Percentiles rank a stretch among this genome's conserved stretches.
Evolutionary conservation across 92 coral and sea anemone species (phyloP).

Genomic region (Montipora capitata): DNA sequence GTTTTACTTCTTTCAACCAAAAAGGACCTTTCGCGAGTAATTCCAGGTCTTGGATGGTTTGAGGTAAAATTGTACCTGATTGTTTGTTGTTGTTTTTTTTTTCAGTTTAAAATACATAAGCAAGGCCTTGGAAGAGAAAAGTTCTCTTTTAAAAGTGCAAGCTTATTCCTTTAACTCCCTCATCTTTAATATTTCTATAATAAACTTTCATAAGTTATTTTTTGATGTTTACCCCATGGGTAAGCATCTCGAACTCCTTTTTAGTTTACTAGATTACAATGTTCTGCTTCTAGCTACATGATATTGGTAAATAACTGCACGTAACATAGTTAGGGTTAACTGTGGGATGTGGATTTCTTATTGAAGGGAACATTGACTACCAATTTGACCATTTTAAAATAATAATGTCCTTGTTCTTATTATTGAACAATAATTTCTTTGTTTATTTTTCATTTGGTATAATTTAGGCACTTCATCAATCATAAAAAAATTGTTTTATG

Average conservation of each 20-base stretch:
- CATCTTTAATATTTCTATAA: too few relatives aligned
- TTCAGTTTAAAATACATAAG: background rate
- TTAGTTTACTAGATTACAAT: background rate
- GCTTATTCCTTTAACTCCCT: background rate
- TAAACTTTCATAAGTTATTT: too few relatives aligned
- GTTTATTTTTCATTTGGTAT: background rate
- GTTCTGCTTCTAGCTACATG: background rate
- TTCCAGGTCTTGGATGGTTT: background rate
- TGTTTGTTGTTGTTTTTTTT: background rate
- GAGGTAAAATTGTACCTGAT: too few relatives aligned
- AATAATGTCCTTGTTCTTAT: background rate
- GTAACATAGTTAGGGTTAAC: too few relatives aligned
- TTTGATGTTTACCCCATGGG: too few relatives aligned
- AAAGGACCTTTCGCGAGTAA: background rate
- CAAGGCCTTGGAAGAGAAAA: background rate
- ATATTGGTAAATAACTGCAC: too few relatives aligned
- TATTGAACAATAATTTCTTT: background rate
- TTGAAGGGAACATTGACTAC: too few relatives aligned
- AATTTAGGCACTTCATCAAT: background rate
- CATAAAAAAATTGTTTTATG: background rate
- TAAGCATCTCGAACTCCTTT: too few relatives aligned
- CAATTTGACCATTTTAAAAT: too few relatives aligned
- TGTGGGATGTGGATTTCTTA: too few relatives aligned
- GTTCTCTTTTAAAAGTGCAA: background rate
- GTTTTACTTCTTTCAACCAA: too few relatives aligned